Evolutionary conservation across 2,888 invertebrate species (phyloP).

Genomic region (Shargacucullia verbasci): DNA sequence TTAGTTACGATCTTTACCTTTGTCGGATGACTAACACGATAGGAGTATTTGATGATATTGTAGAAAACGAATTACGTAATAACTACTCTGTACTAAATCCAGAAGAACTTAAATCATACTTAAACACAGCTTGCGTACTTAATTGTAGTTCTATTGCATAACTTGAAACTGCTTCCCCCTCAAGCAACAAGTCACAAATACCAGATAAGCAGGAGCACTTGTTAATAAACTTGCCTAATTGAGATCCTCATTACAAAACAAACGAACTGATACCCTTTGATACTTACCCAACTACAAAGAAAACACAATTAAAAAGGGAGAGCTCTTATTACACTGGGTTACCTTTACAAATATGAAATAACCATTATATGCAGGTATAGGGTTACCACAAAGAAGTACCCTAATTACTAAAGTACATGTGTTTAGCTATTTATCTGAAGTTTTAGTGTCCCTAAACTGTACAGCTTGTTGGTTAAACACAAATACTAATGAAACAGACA

Average conservation of each 20-base stretch:
- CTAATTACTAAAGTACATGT: conserved; percentile 42
- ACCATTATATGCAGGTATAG: conserved; percentile 19
- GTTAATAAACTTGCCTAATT: conserved; percentile 9
- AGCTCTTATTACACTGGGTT: conserved; percentile 12
- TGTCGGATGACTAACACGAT: too few species aligned
- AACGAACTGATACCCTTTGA: conserved; percentile 25
- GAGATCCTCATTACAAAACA: conserved; percentile 13
- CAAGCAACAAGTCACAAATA: neutral
- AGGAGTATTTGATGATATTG: too few species aligned
- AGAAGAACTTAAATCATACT: too few species aligned
- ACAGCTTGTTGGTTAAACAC: conserved; percentile 42
- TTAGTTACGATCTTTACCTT: too few species aligned
- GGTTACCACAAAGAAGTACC: conserved; percentile 25
- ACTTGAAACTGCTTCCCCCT: too few species aligned
- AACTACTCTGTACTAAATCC: too few species aligned
- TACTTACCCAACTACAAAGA: conserved; percentile 38
- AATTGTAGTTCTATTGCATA: too few species aligned
- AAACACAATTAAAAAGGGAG: conserved; percentile 28
- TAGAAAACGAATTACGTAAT: too few species aligned
- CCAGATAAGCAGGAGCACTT: neutral
- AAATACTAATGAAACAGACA: conserved; percentile 63
- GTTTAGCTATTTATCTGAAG: conserved; percentile 45
- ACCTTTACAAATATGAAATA: neutral
- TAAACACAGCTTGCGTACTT: too few species aligned
- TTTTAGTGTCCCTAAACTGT: conserved; percentile 36